Evolutionary conservation across 2,113 vertebrate genomes (phyloP).

Genomic region (Oxyura jamaicensis): DNA sequence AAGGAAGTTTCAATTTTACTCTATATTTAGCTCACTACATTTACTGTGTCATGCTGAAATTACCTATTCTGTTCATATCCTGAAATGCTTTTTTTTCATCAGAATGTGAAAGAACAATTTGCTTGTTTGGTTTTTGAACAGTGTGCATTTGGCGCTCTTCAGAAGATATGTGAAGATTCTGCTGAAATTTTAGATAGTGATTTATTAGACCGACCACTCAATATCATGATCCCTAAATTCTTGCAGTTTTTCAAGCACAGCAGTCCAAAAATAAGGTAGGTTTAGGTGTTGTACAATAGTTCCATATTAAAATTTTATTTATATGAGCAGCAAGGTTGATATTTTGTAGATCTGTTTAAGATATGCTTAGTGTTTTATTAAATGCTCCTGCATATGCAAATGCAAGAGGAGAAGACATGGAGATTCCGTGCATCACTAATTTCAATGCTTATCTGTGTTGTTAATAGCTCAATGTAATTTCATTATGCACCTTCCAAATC

Average conservation of each 20-base stretch:
- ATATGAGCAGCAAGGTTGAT: background rate
- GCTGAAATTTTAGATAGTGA: constrained; percentile 98
- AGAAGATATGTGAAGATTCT: constrained; percentile 98
- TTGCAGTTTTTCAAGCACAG: constrained; percentile 97
- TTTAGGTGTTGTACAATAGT: background rate
- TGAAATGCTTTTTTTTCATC: background rate
- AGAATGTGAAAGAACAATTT: background rate
- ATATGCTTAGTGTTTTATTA: background rate
- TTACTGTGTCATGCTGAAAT: background rate
- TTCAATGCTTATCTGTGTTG: no score
- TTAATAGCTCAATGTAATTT: no score
- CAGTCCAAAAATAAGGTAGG: constrained; percentile 96
- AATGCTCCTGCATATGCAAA: background rate
- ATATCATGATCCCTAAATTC: constrained; percentile 98
- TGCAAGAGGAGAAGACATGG: no score
- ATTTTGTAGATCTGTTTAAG: background rate
- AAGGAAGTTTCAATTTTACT: background rate
- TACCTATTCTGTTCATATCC: background rate
- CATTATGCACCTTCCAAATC: no score
- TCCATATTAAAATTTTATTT: background rate
- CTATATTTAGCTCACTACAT: background rate
- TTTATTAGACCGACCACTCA: constrained; percentile 93
- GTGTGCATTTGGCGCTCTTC: constrained; percentile 96
- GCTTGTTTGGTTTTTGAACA: constrained; percentile 44
- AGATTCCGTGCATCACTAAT: no score